Percentiles rank a stretch among this genome's conserved stretches.
These are phyloP conservation scores for Drosophila rellima DNA, from an alignment of 2,888 invertebrate genomes.

Conservation along the genomic window DNA sequence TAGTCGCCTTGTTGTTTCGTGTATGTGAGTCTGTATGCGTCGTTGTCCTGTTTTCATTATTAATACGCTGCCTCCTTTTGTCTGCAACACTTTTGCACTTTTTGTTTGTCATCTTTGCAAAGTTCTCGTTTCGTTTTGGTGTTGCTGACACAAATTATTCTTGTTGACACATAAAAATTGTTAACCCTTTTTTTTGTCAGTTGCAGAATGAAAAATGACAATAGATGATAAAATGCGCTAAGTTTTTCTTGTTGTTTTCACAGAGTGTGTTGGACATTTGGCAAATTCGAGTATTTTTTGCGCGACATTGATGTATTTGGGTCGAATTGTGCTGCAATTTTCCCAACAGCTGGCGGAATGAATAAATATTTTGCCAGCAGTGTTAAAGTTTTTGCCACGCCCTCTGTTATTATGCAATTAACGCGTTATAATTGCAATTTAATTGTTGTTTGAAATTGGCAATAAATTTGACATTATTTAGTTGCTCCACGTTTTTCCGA, in stretches of 20 bases:
- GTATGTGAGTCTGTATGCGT: constrained; percentile 30
- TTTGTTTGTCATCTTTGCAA: constrained; percentile 59
- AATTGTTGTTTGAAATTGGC: constrained; percentile 60
- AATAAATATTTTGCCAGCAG: constrained; percentile 26
- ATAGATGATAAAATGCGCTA: constrained; percentile 67
- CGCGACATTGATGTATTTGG: constrained; percentile 72
- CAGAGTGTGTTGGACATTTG: constrained; percentile 35
- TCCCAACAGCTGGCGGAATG: constrained; percentile 23
- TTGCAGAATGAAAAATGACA: constrained; percentile 68
- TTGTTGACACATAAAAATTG: constrained; percentile 78
- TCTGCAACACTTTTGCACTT: constrained; percentile 55
- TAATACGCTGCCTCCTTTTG: constrained; percentile 66
- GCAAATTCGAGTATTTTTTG: constrained; percentile 35
- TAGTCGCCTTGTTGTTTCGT: constrained; percentile 23
- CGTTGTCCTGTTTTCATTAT: constrained; percentile 67
- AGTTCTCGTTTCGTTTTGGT: constrained; percentile 51
- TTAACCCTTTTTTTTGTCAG: constrained; percentile 63
- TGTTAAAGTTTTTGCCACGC: constrained; percentile 9
- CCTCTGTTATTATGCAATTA: constrained; percentile 24
- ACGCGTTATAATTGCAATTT: constrained; percentile 69
- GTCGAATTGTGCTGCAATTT: constrained; percentile 54
- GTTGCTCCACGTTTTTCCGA: constrained; percentile 61
- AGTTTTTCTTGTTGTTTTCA: constrained; percentile 26
- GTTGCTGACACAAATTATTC: constrained; percentile 75
- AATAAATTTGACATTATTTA: constrained; percentile 60